A percentile compares a stretch with the other conserved stretches of the same genome.
phyloP scores from a whole-genome alignment of 2,113 vertebrate species.

The Ailurus styani region DNA sequence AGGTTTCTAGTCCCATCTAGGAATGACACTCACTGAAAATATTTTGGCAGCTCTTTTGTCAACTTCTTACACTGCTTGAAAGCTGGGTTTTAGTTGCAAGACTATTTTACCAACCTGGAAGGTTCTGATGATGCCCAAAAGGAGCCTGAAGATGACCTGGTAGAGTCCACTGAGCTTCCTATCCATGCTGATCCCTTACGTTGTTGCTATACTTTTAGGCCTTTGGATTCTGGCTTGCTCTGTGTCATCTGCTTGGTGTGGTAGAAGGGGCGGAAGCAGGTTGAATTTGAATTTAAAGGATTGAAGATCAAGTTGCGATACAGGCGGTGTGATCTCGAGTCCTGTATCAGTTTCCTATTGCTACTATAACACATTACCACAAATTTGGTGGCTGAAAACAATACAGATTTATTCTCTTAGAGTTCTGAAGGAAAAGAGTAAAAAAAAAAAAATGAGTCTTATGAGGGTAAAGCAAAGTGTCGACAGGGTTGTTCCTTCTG shows the following conservation, averaged over 20 bases:
- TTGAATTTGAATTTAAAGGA: background rate
- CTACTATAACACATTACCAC: background rate
- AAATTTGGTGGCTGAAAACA: background rate
- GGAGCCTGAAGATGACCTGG: background rate
- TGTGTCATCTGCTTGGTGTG: background rate
- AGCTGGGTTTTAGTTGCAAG: background rate
- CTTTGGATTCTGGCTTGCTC: background rate
- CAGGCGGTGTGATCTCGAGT: background rate
- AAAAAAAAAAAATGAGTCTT: background rate
- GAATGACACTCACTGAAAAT: constrained; percentile 17
- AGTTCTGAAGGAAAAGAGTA: background rate
- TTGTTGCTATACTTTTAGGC: background rate
- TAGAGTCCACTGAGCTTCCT: background rate
- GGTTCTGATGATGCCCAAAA: background rate
- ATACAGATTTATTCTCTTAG: background rate
- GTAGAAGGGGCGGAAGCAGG: background rate
- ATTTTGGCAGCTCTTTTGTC: constrained; percentile 13
- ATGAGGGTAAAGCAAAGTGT: background rate
- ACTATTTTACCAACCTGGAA: background rate
- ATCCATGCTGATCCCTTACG: too few species aligned
- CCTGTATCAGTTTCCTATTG: background rate
- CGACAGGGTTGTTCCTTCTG: background rate
- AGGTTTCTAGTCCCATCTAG: constrained; percentile 36
- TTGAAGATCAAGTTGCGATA: too few species aligned
- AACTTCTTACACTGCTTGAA: background rate